Evolutionary conservation across 2,797 vertebrate species (phyloP), one percentile per base, ranked within the genome.

Genomic region (Channallabes apus): DNA sequence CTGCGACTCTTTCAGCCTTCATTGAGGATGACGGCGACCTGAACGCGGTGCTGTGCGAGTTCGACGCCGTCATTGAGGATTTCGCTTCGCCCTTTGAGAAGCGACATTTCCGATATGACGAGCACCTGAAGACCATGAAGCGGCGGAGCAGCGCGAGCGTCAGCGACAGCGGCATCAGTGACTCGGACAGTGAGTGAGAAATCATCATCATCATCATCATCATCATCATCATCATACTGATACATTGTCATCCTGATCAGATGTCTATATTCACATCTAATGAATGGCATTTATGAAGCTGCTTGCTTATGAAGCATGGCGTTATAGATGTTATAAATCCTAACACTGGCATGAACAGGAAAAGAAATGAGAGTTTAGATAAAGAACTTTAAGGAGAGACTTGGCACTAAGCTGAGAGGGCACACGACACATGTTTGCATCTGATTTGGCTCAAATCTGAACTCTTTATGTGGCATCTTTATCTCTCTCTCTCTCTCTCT

Each of bases 111-210:
- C 90, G 94, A 88, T 98, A 97, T 87, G 96, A 97, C 22, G 96
- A 99, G 64, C 98, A 98, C 90, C 94, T 99, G 92, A 93, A 96
- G 91, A 97, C 94, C 38, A 91, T 96, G 96, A 99, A 99, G 92
- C 95, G 98, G 90, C 91, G 97, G 86, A 98, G 97, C 95, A 96
- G 97, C 91, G 95, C 96, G 67, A 97, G 97, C 89, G 96, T 95
- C 90, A 98, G 97, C 86, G 97, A 98, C 93, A 96, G 96, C 88
- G 96, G 97, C 91, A 94, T 97, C 94, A 98, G 97, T 92, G 98
- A 98, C 93, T 95, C 97, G 0, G 97, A 98, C 86, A 97, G 97
- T 98, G 90, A 97, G 97, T 91, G 15, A 15, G 7, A 67, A 17
- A 75, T 67, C 20, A 27, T 24, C 20, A 61, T 59, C 35, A 27